phyloP scores from a whole-genome alignment of 2,888 invertebrate genomes.

The Tetragonisca angustula region DNA sequence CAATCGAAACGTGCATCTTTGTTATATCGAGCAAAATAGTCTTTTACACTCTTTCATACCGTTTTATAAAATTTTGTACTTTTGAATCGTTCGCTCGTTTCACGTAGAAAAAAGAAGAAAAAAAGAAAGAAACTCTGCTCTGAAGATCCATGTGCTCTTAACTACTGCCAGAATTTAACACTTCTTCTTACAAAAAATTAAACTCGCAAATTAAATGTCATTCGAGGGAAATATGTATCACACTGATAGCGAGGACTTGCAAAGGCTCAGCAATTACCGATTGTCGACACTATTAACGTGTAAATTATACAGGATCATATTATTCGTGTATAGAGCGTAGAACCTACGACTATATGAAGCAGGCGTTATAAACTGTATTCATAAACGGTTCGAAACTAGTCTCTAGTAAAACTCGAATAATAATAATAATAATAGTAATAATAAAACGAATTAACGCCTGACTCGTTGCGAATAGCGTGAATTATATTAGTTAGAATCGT shows the following conservation, averaged over 20 bases:
- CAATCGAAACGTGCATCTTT: slow-evolving; percentile 10
- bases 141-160: slow-evolving; percentile 32
- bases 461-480: slow-evolving; percentile 35
- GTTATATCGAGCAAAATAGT: not conserved
- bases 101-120: not conserved
- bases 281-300: slow-evolving; percentile 62
- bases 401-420: slow-evolving; percentile 18
- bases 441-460: slow-evolving; percentile 24
- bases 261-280: slow-evolving; percentile 39
- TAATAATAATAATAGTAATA: not conserved
- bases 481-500: slow-evolving; percentile 33
- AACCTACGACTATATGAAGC: slow-evolving; percentile 35
- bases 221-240: not conserved
- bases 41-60: slow-evolving; percentile 12
- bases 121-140: not conserved
- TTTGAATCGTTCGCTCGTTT: not conserved
- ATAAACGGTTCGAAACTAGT: slow-evolving; percentile 47
- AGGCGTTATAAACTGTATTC: slow-evolving; percentile 30
- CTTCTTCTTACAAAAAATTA: not conserved
- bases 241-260: not conserved
- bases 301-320: slow-evolving; percentile 66
- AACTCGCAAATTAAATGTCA: not conserved
- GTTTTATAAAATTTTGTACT: slow-evolving; percentile 4
- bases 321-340: slow-evolving; percentile 67
- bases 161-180: slow-evolving; percentile 7